Conservation (phyloP, 2,888 invertebrate species). For the Carcina quercana region DNA sequence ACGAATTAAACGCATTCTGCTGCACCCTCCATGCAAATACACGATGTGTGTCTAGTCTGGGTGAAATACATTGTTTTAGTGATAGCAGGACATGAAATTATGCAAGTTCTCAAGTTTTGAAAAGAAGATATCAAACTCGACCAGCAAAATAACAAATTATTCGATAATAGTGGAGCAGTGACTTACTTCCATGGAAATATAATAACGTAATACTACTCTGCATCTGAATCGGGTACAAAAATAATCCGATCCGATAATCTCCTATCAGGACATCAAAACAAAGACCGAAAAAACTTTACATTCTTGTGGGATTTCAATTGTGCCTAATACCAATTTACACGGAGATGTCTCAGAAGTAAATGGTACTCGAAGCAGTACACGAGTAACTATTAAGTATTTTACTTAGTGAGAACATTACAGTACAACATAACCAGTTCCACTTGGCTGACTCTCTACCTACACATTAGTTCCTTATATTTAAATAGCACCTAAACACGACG, state of each 20-base stretch:
- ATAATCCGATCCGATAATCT: too few species aligned
- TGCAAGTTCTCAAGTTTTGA: too few species aligned
- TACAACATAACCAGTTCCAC: conserved; percentile 36
- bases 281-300: not conserved
- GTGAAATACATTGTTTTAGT: too few species aligned
- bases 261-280: too few species aligned
- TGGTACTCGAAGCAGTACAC: conserved; percentile 9
- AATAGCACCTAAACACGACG: conserved; percentile 43
- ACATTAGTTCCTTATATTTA: conserved; percentile 43
- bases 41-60: conserved; percentile 6
- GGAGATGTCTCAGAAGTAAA: conserved; percentile 3
- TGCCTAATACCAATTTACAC: not conserved
- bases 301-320: not conserved
- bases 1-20: conserved; percentile 72
- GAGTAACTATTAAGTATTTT: conserved; percentile 22
- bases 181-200: too few species aligned
- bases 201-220: too few species aligned
- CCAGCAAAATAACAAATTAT: too few species aligned
- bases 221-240: too few species aligned
- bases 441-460: conserved; percentile 36
- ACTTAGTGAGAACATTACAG: conserved; percentile 27
- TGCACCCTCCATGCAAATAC: conserved; percentile 42
- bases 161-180: too few species aligned
- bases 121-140: too few species aligned
- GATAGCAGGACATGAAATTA: too few species aligned